A percentile compares a stretch with the other conserved stretches of the same genome.
phyloP scores from a whole-genome alignment of 30 jellyfish, hydroid and myxozoan genomes.

The Haliclystus octoradiatus region DNA sequence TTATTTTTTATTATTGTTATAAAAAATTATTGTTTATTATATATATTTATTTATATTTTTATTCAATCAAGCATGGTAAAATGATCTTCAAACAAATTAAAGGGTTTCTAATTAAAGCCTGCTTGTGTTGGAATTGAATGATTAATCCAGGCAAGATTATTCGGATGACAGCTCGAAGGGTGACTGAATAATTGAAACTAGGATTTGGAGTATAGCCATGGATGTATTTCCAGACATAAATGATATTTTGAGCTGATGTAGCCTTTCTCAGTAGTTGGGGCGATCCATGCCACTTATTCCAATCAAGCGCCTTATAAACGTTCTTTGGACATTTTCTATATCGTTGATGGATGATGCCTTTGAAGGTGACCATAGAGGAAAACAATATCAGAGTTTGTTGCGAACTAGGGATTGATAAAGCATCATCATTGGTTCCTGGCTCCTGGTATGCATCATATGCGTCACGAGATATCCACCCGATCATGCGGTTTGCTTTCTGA shows the following conservation, averaged over 20 bases:
- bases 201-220: not conserved
- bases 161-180: not conserved
- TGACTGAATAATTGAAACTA: not conserved
- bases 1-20: too few species aligned
- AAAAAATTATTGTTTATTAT: too few species aligned
- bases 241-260: not conserved
- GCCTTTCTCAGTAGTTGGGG: not conserved
- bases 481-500: not conserved
- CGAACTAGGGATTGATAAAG: not conserved
- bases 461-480: not conserved
- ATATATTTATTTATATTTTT: too few species aligned
- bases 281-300: not conserved
- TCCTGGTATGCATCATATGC: not conserved
- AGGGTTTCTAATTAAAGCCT: too few species aligned
- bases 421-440: not conserved
- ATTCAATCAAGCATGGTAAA: too few species aligned
- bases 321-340: not conserved
- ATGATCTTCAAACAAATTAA: too few species aligned
- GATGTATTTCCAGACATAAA: not conserved
- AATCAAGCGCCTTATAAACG: not conserved
- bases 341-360: not conserved
- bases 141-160: not conserved
- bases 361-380: not conserved
- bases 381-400: not conserved
- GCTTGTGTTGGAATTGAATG: too few species aligned